A percentile compares a stretch with the other conserved stretches of the same genome.
These are phyloP conservation scores for Drosophila auraria DNA, from an alignment of 1,140 invertebrate genomes.

Conservation along the genomic window DNA sequence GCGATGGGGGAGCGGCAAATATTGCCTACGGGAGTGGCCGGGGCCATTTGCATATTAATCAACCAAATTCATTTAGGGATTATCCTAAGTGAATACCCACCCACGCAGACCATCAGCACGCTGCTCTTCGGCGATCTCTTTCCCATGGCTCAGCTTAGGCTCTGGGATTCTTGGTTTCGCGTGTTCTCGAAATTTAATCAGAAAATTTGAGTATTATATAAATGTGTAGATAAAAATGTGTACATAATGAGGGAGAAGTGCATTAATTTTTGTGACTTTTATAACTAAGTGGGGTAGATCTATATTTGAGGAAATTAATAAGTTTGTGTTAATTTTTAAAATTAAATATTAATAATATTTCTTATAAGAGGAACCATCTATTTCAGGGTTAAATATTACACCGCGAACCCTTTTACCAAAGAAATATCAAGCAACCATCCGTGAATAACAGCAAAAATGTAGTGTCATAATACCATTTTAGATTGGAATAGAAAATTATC, in stretches of 20 bases:
- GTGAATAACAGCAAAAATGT: too few relatives aligned
- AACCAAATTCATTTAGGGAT: conserved; percentile 16
- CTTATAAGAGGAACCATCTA: too few relatives aligned
- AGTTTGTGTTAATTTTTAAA: too few relatives aligned
- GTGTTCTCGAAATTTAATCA: not conserved
- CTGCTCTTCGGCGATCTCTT: conserved; percentile 24
- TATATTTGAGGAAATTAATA: not conserved
- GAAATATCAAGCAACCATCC: too few relatives aligned
- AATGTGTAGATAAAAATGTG: conserved; percentile 26
- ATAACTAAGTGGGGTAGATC: not conserved
- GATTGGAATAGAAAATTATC: not conserved
- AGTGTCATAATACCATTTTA: too few relatives aligned
- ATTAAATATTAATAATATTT: too few relatives aligned
- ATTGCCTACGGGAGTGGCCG: conserved; percentile 88
- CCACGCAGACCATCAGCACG: conserved; percentile 86
- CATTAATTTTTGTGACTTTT: not conserved
- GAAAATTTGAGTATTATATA: not conserved
- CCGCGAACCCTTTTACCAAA: too few relatives aligned
- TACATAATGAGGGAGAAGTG: not conserved
- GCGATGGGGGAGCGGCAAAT: conserved; percentile 97
- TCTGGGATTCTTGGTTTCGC: not conserved
- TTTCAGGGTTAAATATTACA: too few relatives aligned
- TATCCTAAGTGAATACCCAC: conserved; percentile 61
- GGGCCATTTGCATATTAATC: conserved; percentile 27
- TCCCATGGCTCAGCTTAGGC: conserved; percentile 13